Evolutionary conservation across 2,888 invertebrate species (phyloP), one percentile per base, ranked within the genome.

Genomic region (Drosophila ustulata): DNA sequence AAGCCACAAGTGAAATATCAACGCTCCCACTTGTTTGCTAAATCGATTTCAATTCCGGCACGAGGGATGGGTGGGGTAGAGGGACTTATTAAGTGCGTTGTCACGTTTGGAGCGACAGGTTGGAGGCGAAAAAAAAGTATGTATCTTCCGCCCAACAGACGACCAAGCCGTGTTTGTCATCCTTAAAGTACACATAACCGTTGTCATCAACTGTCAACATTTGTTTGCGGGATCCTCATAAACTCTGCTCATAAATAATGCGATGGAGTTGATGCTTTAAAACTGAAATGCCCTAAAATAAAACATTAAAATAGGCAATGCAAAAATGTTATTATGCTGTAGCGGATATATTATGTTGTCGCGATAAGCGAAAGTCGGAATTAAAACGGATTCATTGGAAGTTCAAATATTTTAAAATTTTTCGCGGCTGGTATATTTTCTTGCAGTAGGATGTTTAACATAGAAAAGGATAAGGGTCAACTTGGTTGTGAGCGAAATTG

Each of bases 11-110:
- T 68, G 52, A 64, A 56, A 56, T 78, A 66, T 63, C 53, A 74
- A 66, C 62, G 62, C 50, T 56, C 49, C 51, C 13, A 26, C 52
- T 39, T 68, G 53, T 64, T 73, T 63, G 30, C 28, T 32, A 50
- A 70, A 71, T 69, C 67, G 58, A 66, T 63, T 56, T 7, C 18
- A 49, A n/a, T 28, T 7, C 23, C 4, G 23, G 1, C 8, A 11
- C 3, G 3, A 26, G 8, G 0, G 53, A 23, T 13, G 6, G 9
- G 18, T 11, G n/a, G 45, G 25, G 34, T 11, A n/a, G 18, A 45
- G 18, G 28, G 41, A 26, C 43, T 71, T 71, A 83, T 83, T 80
- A 76, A 75, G 64, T 75, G 80, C 49, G 55, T 41, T 66, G 72
- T 76, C 78, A 78, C 66, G 74, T 82, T 78, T 78, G 66, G 58